Evolutionary conservation across 1,140 invertebrate genomes (phyloP), one percentile per base, ranked within the genome.

Genomic region (Druon quercuslanigerum): DNA sequence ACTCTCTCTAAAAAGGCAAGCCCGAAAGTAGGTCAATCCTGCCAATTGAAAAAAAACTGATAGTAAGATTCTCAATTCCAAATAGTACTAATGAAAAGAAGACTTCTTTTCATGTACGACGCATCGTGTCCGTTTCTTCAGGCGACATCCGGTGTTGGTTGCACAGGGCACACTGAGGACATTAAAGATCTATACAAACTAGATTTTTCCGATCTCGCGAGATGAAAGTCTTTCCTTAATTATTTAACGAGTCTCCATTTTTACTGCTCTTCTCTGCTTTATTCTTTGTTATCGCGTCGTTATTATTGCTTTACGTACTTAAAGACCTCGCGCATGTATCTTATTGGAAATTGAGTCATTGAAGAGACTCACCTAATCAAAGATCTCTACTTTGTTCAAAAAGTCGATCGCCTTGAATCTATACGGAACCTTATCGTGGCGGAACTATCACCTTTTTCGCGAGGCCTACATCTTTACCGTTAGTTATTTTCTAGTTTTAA

Each of bases 321-420:
- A 73, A 73, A 79, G 77, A 50, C 82, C 82, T 83, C 77, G 81
- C 74, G 72, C 71, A 25, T 5, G 46, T 51, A 60, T 50, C 74
- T 46, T 8, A 46, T 46, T 46, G 8, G 40, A 46, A 46, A 46
- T 11, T 80, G 78, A 82, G 72, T 82, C 82, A 79, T 75, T 80
- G 50, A 50, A 13, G 25, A 66, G 25, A 66, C 60, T 66, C 60
- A 66, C 40, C 20, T 66, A n/a, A 76, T 73, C 71, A 54, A 66
- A 19, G n/a, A 51, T 40, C 71, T 73, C 40, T 46, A 78, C 81
- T 78, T 78, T 76, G 74, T 78, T 71, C 50, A 40, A 19, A 79
- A 60, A 73, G 72, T 60, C 8, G 79, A 78, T 82, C 57, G 79
- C 79, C 81, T 82, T 82, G 81, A 80, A 80, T 79, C 76, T 77